phyloP scores from a whole-genome alignment of 1,140 invertebrate species.

The Anthonomus grandis region DNA sequence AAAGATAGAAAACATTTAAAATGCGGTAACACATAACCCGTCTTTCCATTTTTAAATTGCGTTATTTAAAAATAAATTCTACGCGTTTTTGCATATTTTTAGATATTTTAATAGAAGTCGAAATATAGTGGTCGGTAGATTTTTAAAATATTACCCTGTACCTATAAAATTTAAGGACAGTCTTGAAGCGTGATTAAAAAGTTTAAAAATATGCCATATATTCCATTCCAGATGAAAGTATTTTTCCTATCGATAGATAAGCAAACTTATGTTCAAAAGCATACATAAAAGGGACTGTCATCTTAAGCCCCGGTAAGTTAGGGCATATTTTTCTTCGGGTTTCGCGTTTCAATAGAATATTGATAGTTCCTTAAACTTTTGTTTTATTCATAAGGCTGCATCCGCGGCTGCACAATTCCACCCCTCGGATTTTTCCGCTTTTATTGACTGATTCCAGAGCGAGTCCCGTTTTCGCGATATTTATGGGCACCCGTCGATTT shows the following conservation, averaged over 20 bases:
- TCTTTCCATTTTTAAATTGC: too few relatives aligned
- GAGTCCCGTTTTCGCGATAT: conserved; percentile 38
- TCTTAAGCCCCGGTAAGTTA: neutral
- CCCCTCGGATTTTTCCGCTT: conserved; percentile 41
- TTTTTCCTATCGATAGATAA: neutral
- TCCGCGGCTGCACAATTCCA: conserved; percentile 30
- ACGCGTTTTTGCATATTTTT: too few relatives aligned
- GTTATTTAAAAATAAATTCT: too few relatives aligned
- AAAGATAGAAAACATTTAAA: too few relatives aligned
- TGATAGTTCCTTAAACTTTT: conserved; percentile 43
- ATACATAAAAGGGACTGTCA: neutral
- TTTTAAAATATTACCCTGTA: neutral
- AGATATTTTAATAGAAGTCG: too few relatives aligned
- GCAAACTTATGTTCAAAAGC: neutral
- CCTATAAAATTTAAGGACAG: too few relatives aligned
- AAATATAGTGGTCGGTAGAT: neutral
- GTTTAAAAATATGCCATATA: too few relatives aligned
- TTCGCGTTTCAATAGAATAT: conserved; percentile 28
- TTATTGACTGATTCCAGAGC: conserved; percentile 45
- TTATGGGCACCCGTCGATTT: conserved; percentile 33
- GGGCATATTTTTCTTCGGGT: neutral
- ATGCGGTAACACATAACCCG: too few relatives aligned
- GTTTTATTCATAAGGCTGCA: conserved; percentile 45
- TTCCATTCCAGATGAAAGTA: too few relatives aligned
- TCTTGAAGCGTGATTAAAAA: too few relatives aligned